These are phyloP conservation scores for Brenthis ino DNA, from an alignment of 2,888 invertebrate species.

Conservation along the genomic window DNA sequence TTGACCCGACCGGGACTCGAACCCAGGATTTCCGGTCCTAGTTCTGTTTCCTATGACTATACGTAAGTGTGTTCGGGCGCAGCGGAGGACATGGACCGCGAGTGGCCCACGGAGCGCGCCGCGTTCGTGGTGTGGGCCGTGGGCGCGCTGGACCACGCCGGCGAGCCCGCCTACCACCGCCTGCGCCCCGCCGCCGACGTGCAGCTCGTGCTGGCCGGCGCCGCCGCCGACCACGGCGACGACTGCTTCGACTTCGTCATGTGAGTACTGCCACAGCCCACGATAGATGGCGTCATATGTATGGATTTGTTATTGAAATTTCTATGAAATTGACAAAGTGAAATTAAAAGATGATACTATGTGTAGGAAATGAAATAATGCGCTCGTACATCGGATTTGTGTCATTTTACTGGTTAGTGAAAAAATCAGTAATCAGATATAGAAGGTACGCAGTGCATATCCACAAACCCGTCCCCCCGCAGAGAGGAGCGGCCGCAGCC, in stretches of 20 bases:
- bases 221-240: constrained; percentile 85
- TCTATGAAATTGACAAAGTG: too few species aligned
- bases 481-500: constrained; percentile 43
- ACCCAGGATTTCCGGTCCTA: too few species aligned
- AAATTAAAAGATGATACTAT: too few species aligned
- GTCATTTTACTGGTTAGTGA: too few species aligned
- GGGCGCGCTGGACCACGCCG: constrained; percentile 88
- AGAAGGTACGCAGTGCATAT: too few species aligned
- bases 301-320: too few species aligned
- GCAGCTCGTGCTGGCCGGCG: constrained; percentile 84
- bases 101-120: constrained; percentile 84
- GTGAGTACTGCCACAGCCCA: constrained; percentile 41
- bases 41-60: too few species aligned
- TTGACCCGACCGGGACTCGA: too few species aligned
- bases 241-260: constrained; percentile 89
- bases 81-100: constrained; percentile 91
- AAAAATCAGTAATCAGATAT: too few species aligned
- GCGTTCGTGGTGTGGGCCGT: constrained; percentile 92
- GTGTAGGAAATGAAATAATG: too few species aligned
- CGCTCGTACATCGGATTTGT: too few species aligned
- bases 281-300: too few species aligned
- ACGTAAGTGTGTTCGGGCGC: constrained; percentile 13
- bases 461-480: not conserved
- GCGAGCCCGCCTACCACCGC: constrained; percentile 92
- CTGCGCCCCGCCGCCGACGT: constrained; percentile 88